Percentiles rank a stretch among this genome's conserved stretches.
These are phyloP conservation scores for Cynopterus brachyotis DNA, from an alignment of 2,113 vertebrate genomes.

Conservation along the genomic window DNA sequence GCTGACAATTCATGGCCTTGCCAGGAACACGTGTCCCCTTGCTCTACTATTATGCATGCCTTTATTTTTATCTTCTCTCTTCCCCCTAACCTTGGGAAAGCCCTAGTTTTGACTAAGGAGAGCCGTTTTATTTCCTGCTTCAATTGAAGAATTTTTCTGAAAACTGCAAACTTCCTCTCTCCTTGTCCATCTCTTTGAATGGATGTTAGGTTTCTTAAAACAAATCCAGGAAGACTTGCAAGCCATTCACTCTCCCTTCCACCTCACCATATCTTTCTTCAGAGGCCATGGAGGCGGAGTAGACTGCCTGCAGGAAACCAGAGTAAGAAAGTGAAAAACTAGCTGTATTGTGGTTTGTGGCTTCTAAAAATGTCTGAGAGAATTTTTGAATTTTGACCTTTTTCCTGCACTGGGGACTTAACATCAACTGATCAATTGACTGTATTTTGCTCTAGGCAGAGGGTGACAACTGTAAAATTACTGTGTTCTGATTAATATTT, in stretches of 20 bases:
- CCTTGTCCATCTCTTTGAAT: not conserved
- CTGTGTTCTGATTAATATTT: constrained; percentile 75
- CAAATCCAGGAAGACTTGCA: not conserved
- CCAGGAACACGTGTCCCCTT: not conserved
- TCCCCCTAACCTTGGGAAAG: not conserved
- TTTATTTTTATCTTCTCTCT: not conserved
- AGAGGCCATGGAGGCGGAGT: not conserved
- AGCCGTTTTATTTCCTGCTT: not conserved
- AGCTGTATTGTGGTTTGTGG: not conserved
- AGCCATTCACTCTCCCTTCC: not conserved
- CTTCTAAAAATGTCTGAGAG: not conserved
- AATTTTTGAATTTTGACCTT: not conserved
- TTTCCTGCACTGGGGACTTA: not conserved
- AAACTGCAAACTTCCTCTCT: not conserved
- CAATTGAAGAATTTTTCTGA: not conserved
- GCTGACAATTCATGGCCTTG: not conserved
- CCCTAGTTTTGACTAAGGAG: not conserved
- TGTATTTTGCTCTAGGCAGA: constrained; percentile 14
- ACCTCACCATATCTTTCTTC: not conserved
- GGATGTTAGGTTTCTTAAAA: not conserved
- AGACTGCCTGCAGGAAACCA: not conserved
- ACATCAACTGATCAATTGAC: not conserved
- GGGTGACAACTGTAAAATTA: constrained; percentile 54
- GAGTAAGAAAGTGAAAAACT: not conserved
- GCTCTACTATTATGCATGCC: not conserved